Evolutionary conservation across 30 jellyfish, hydroid and myxozoan genomes (phyloP).

Genomic region (Cassiopea xamachana): DNA sequence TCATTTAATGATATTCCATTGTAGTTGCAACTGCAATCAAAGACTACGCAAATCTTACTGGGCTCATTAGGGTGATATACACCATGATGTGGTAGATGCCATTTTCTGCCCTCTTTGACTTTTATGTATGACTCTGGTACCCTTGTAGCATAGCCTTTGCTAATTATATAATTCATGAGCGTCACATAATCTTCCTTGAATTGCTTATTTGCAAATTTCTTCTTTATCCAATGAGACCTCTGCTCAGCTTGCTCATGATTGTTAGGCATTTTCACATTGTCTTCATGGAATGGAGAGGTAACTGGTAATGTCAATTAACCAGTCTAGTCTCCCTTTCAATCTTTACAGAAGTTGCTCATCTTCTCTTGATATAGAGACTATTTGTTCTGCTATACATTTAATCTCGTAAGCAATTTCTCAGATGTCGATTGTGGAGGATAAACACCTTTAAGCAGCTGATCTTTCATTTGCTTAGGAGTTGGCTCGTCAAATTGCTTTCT

Average conservation of each 20-base stretch:
- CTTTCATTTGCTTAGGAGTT: slow-evolving; percentile 23
- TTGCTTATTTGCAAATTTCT: neutral
- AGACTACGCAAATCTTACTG: slow-evolving; percentile 51
- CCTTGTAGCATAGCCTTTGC: slow-evolving; percentile 40
- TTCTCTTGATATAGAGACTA: slow-evolving; percentile 1
- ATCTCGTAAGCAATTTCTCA: slow-evolving; percentile 11
- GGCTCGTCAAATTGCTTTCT: slow-evolving; percentile 22
- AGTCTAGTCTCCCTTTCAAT: slow-evolving; percentile 2
- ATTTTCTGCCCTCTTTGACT: neutral
- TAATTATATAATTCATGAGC: slow-evolving; percentile 13
- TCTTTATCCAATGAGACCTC: slow-evolving; percentile 34
- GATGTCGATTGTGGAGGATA: slow-evolving; percentile 18
- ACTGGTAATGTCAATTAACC: neutral
- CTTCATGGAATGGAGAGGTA: neutral
- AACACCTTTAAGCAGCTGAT: slow-evolving; percentile 6
- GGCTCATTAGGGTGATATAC: slow-evolving; percentile 19
- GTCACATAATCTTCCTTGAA: slow-evolving; percentile 14
- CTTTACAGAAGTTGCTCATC: neutral
- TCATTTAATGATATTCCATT: slow-evolving; percentile 10
- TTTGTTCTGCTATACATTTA: neutral
- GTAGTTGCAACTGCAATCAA: slow-evolving; percentile 60
- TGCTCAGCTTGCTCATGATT: slow-evolving; percentile 31
- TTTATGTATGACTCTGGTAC: slow-evolving; percentile 21
- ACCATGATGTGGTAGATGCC: slow-evolving; percentile 36
- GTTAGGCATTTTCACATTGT: slow-evolving; percentile 40